Conservation (phyloP, 2,797 vertebrate genomes). For the Scomberomorus guttatus region DNA sequence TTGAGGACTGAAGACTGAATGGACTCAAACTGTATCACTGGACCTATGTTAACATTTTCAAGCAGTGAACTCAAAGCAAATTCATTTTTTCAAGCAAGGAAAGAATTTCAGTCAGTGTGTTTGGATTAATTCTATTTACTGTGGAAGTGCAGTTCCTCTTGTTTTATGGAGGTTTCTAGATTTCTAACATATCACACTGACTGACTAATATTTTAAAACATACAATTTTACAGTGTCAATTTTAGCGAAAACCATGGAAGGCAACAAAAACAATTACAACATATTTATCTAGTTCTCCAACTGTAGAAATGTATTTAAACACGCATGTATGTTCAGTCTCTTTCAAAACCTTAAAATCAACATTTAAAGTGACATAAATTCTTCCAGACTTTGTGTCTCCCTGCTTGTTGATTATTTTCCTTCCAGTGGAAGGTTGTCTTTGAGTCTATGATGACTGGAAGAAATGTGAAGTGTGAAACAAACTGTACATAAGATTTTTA, state of each 20-base stretch:
- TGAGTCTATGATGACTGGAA: slow-evolving; percentile 2
- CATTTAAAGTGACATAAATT: background rate
- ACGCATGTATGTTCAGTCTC: background rate
- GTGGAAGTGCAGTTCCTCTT: background rate
- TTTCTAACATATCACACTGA: background rate
- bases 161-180: background rate
- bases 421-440: slow-evolving; percentile 34
- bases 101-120: background rate
- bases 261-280: background rate
- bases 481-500: slow-evolving; percentile 81
- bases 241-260: background rate
- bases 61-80: background rate
- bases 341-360: background rate
- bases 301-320: background rate
- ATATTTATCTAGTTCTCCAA: background rate
- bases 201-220: background rate
- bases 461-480: slow-evolving; percentile 28
- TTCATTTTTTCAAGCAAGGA: background rate
- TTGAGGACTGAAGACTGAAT: background rate
- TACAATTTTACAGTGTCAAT: background rate
- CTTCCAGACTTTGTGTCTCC: background rate
- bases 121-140: background rate
- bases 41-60: background rate
- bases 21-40: background rate
- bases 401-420: background rate